phyloP scores from a whole-genome alignment of 1,140 invertebrate genomes.

The Phortica variegata region DNA sequence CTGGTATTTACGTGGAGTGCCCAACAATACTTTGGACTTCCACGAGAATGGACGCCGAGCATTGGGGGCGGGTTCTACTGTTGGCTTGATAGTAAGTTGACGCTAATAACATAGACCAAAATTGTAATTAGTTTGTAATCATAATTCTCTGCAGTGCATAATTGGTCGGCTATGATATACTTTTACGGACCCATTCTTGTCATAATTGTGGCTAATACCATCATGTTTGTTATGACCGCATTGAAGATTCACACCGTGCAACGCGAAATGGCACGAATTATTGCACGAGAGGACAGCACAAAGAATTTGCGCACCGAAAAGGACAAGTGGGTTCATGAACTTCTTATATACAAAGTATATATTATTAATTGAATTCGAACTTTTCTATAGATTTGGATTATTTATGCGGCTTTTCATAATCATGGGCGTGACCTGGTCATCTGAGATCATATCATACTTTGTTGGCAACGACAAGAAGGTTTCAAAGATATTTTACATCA shows the following conservation, averaged over 20 bases:
- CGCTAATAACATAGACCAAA: not conserved
- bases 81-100: constrained; percentile 62
- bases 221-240: constrained; percentile 72
- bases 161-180: constrained; percentile 64
- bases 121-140: not conserved
- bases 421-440: constrained; percentile 74
- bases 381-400: constrained; percentile 63
- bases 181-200: constrained; percentile 74
- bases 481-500: constrained; percentile 60
- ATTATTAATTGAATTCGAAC: not conserved
- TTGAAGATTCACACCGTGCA: constrained; percentile 66
- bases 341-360: constrained; percentile 7
- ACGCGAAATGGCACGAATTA: constrained; percentile 62
- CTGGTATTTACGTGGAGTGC: constrained; percentile 57
- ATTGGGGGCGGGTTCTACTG: constrained; percentile 61
- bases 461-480: constrained; percentile 45
- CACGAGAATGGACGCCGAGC: constrained; percentile 57
- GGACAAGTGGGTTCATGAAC: constrained; percentile 61
- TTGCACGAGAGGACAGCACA: constrained; percentile 63
- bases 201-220: constrained; percentile 69
- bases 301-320: constrained; percentile 61
- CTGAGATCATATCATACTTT: constrained; percentile 69
- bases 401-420: constrained; percentile 72
- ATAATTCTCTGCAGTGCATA: constrained; percentile 20
- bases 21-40: constrained; percentile 58